phyloP scores from a whole-genome alignment of 2,888 invertebrate species.

The Andrena bucephala region DNA sequence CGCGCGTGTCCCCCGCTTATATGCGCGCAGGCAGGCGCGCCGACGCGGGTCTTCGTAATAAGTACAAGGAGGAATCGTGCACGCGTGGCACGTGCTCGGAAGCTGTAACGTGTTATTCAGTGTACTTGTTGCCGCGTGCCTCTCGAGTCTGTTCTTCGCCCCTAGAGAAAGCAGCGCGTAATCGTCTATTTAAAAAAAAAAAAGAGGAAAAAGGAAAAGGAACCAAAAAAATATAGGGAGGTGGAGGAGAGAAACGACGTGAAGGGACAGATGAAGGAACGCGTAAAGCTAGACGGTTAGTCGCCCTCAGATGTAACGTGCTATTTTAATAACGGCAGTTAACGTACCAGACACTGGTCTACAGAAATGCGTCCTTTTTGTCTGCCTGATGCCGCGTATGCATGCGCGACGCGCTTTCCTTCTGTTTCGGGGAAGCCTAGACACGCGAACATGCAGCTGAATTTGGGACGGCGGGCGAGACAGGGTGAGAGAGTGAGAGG shows the following conservation, averaged over 20 bases:
- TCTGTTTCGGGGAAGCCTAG: constrained; percentile 20
- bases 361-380: constrained; percentile 60
- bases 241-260: not conserved
- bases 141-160: constrained; percentile 72
- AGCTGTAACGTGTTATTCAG: constrained; percentile 59
- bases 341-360: constrained; percentile 35
- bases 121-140: constrained; percentile 69
- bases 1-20: not conserved
- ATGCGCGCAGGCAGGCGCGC: not conserved
- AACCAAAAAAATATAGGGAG: not conserved
- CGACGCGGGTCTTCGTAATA: constrained; percentile 33
- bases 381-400: constrained; percentile 59
- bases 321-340: constrained; percentile 66
- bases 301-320: constrained; percentile 53
- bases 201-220: constrained; percentile 7
- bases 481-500: not conserved
- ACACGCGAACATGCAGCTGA: constrained; percentile 22
- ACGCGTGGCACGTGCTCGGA: constrained; percentile 38
- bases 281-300: constrained; percentile 26
- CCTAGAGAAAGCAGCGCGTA: constrained; percentile 61
- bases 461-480: not conserved
- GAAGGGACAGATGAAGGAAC: constrained; percentile 11
- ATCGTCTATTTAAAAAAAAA: constrained; percentile 59
- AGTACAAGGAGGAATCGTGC: constrained; percentile 42
- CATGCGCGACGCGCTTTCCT: constrained; percentile 31